Conservation (phyloP, 2,113 vertebrate species). For the Sinosuthora webbiana region DNA sequence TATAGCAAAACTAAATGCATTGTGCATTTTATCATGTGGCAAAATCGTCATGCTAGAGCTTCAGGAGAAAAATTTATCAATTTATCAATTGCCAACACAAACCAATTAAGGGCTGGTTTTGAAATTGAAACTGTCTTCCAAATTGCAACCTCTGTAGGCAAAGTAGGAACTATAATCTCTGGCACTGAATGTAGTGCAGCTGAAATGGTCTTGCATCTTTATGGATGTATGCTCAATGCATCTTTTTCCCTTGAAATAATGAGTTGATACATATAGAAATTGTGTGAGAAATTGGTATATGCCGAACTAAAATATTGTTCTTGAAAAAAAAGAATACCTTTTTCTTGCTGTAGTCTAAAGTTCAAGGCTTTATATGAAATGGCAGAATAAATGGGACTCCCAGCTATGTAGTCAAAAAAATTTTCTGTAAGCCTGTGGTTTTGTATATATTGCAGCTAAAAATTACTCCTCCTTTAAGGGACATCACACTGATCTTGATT, state of each 20-base stretch:
- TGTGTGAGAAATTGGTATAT: not conserved
- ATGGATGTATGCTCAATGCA: not conserved
- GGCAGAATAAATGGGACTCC: not conserved
- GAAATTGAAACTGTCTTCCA: not conserved
- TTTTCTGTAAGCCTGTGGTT: not conserved
- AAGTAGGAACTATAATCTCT: not conserved
- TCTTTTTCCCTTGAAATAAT: not conserved
- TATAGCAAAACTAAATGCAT: not conserved
- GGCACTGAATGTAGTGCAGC: not conserved
- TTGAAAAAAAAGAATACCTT: not conserved
- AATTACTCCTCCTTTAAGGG: not conserved
- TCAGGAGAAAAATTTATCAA: not conserved
- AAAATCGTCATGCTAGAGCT: not conserved
- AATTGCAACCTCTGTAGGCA: not conserved
- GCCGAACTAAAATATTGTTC: not conserved
- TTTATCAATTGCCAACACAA: not conserved
- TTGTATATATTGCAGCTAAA: not conserved
- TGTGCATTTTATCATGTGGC: not conserved
- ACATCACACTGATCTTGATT: conserved; percentile 11
- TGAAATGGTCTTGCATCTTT: not conserved
- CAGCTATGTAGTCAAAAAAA: not conserved
- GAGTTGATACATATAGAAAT: not conserved
- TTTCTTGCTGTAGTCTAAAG: not conserved
- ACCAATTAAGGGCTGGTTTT: not conserved
- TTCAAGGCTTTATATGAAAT: not conserved